A percentile compares a stretch with the other conserved stretches of the same genome.
Evolutionary conservation across 2,888 invertebrate species (phyloP).

Genomic region (Dryobotodes eremita): DNA sequence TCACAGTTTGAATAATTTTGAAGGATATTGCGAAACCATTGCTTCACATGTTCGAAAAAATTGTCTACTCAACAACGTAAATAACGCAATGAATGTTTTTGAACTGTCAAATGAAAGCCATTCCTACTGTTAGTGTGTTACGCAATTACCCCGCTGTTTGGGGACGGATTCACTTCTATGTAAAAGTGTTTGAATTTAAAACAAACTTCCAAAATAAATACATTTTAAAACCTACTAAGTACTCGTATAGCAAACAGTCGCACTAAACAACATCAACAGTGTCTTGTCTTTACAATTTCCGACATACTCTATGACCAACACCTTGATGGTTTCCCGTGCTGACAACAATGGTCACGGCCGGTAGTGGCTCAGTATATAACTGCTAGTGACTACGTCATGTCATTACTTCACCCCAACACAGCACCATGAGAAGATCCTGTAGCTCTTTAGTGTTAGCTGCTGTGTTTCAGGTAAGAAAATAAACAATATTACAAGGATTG

Average conservation of each 20-base stretch:
- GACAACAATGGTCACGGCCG: slow-evolving; percentile 81
- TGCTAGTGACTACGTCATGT: slow-evolving; percentile 66
- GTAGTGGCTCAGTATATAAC: slow-evolving; percentile 78
- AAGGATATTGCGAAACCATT: no score
- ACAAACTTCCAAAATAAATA: not conserved
- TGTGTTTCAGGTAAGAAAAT: slow-evolving; percentile 76
- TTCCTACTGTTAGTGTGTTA: no score
- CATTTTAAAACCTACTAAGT: not conserved
- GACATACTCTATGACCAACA: slow-evolving; percentile 65
- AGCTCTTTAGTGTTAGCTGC: slow-evolving; percentile 70
- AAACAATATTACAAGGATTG: not conserved
- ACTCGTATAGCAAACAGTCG: not conserved
- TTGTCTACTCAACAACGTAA: no score
- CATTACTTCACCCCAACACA: slow-evolving; percentile 72
- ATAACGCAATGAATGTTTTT: no score
- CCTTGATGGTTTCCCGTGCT: slow-evolving; percentile 82
- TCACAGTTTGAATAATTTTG: no score
- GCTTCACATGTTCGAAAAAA: no score
- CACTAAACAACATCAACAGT: not conserved
- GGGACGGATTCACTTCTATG: not conserved
- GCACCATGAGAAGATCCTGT: slow-evolving; percentile 75
- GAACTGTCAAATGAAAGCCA: no score
- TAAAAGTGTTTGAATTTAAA: not conserved
- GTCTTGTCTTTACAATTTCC: slow-evolving; percentile 27
- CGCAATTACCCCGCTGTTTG: no score